phyloP scores from a whole-genome alignment of 1,140 invertebrate genomes.

The Diploscapter pachys region DNA sequence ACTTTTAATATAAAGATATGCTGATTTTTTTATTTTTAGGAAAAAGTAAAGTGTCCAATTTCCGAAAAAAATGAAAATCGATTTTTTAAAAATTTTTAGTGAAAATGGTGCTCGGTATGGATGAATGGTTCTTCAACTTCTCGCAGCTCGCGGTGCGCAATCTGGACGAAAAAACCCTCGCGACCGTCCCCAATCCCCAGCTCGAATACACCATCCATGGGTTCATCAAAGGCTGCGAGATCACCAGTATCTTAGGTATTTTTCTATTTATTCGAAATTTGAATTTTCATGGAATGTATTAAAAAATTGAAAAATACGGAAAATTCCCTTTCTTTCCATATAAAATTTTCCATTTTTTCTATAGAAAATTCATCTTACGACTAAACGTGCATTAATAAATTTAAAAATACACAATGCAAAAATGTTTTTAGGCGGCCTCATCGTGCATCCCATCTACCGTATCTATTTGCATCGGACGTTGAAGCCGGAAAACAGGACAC shows the following conservation, averaged over 20 bases:
- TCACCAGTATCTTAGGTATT: slow-evolving; percentile 43
- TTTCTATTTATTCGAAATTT: slow-evolving; percentile 4
- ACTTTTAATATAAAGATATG: too few relatives aligned
- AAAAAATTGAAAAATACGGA: too few relatives aligned
- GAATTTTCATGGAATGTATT: too few relatives aligned
- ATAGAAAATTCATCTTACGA: too few relatives aligned
- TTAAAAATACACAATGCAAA: too few relatives aligned
- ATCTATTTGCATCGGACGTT: slow-evolving; percentile 41
- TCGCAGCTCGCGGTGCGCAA: slow-evolving; percentile 34
- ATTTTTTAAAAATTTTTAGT: too few relatives aligned
- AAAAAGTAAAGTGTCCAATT: too few relatives aligned
- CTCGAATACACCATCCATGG: slow-evolving; percentile 47
- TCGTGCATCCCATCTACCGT: slow-evolving; percentile 50
- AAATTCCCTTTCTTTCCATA: too few relatives aligned
- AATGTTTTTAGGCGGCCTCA: slow-evolving; percentile 40
- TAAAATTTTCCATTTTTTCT: too few relatives aligned
- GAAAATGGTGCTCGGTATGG: slow-evolving; percentile 39
- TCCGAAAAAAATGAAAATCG: too few relatives aligned
- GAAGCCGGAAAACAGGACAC: slow-evolving; percentile 49
- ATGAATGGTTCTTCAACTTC: slow-evolving; percentile 51
- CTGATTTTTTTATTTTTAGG: too few relatives aligned
- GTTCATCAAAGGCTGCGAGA: slow-evolving; percentile 45
- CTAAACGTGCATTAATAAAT: too few relatives aligned
- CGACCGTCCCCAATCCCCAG: slow-evolving; percentile 38
- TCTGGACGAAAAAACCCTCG: slow-evolving; percentile 35